Evolutionary conservation across 2,888 invertebrate species (phyloP).

Genomic region (Thalpophila matura): DNA sequence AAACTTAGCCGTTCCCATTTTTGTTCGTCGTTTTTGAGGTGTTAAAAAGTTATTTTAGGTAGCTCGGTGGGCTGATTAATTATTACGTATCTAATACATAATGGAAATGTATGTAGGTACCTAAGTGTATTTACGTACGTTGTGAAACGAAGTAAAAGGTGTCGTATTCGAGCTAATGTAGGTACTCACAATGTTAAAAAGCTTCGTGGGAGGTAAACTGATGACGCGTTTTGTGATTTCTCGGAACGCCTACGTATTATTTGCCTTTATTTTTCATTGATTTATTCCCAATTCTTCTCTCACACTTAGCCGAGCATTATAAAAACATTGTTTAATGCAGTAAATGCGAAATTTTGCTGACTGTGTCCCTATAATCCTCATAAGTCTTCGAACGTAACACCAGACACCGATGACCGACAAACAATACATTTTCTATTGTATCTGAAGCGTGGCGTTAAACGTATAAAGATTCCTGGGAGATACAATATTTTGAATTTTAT

Average conservation of each 20-base stretch:
- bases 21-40: conserved; percentile 52
- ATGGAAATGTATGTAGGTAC: conserved; percentile 13
- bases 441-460: no score
- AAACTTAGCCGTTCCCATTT: conserved; percentile 62
- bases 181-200: conserved; percentile 6
- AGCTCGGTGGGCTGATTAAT: conserved; percentile 27
- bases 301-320: no score
- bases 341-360: no score
- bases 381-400: no score
- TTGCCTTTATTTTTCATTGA: background rate
- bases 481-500: no score
- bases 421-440: no score
- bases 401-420: no score
- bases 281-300: background rate
- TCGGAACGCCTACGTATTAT: background rate
- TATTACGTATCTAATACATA: conserved; percentile 31
- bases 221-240: background rate
- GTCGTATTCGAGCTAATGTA: conserved; percentile 23
- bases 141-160: conserved; percentile 16
- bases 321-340: no score
- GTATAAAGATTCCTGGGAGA: no score
- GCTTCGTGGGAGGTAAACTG: background rate
- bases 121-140: conserved; percentile 9
- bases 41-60: conserved; percentile 49
- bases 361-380: no score